phyloP scores from a whole-genome alignment of 2,797 vertebrate species.

The Sphaeramia orbicularis region DNA sequence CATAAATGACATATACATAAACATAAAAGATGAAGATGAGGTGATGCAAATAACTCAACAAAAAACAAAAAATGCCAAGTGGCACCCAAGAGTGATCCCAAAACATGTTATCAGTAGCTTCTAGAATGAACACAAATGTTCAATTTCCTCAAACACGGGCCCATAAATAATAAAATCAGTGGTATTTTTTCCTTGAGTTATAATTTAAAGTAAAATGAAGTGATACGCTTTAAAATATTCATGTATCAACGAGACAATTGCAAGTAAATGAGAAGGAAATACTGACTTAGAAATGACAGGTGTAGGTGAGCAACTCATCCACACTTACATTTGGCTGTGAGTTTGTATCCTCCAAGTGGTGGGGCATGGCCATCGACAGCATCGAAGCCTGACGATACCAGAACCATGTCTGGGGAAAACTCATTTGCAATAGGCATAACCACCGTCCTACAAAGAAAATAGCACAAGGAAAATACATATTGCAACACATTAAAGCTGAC shows the following conservation, averaged over 20 bases:
- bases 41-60: too few relatives aligned
- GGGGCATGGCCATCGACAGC: slow-evolving; percentile 94
- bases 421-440: slow-evolving; percentile 97
- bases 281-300: background rate
- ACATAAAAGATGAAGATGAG: too few relatives aligned
- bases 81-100: too few relatives aligned
- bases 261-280: too few relatives aligned
- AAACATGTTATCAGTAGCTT: too few relatives aligned
- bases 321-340: slow-evolving; percentile 95
- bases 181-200: too few relatives aligned
- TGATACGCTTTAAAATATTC: slow-evolving; percentile 12
- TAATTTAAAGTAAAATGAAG: background rate
- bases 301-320: slow-evolving; percentile 12
- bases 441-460: slow-evolving; percentile 85
- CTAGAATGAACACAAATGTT: too few relatives aligned
- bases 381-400: slow-evolving; percentile 96
- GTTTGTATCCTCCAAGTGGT: slow-evolving; percentile 93
- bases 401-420: slow-evolving; percentile 94
- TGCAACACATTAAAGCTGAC: background rate
- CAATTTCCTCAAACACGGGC: too few relatives aligned
- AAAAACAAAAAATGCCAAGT: too few relatives aligned
- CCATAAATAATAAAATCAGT: too few relatives aligned
- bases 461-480: background rate
- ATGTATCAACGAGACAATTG: background rate
- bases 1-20: too few relatives aligned